phyloP scores from a whole-genome alignment of 2,797 vertebrate genomes.

The Botia almorhae region DNA sequence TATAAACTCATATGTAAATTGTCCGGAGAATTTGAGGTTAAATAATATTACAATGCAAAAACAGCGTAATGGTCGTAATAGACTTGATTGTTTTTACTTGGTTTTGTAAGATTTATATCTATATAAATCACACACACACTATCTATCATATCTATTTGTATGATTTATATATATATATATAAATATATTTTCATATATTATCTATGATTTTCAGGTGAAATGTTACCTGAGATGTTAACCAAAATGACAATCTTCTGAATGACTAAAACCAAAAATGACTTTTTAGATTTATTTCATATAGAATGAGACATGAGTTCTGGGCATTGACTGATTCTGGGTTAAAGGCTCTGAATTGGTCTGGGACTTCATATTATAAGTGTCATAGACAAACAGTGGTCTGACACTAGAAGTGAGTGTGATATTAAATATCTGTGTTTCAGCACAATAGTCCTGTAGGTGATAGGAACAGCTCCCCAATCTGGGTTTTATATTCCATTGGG shows the following conservation, averaged over 20 bases:
- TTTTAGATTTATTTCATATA: neutral
- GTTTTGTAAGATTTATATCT: neutral
- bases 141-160: neutral
- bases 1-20: neutral
- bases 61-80: neutral
- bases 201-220: neutral
- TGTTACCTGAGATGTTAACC: neutral
- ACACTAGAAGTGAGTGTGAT: constrained; percentile 36
- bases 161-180: neutral
- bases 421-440: constrained; percentile 48
- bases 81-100: neutral
- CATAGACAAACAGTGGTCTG: constrained; percentile 26
- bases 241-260: neutral
- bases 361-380: constrained; percentile 15
- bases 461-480: neutral
- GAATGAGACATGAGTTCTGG: neutral
- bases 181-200: neutral
- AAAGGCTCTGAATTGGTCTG: neutral
- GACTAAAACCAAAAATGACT: neutral
- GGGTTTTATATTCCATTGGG: constrained; percentile 40
- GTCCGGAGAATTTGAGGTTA: neutral
- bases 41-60: neutral
- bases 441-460: constrained; percentile 38
- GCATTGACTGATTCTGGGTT: neutral
- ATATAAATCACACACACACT: neutral